A percentile compares a stretch with the other conserved stretches of the same genome.
Evolutionary conservation across 2,888 invertebrate genomes (phyloP).

Genomic region (Tetragonula carbonaria): DNA sequence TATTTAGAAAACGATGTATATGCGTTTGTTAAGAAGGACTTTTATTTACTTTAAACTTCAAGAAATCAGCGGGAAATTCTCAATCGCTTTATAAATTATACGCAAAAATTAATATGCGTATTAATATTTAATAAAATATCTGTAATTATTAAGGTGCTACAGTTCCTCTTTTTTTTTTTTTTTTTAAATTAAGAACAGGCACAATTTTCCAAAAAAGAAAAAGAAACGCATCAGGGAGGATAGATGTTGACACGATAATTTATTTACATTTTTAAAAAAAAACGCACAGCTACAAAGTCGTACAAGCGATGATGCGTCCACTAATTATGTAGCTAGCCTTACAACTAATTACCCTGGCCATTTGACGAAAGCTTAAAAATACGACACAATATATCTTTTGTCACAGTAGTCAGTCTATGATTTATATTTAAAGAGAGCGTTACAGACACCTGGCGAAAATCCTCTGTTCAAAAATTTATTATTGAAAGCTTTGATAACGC

Average conservation of each 20-base stretch:
- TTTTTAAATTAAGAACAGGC: neutral
- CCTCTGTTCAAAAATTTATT: neutral
- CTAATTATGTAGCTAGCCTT: conserved; percentile 36
- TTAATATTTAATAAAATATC: no score
- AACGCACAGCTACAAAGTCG: conserved; percentile 53
- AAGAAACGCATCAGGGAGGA: neutral
- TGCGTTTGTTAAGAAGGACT: neutral
- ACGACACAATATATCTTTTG: neutral
- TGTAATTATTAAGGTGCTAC: no score
- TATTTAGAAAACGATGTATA: conserved; percentile 26
- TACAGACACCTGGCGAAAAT: neutral
- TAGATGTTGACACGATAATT: conserved; percentile 39
- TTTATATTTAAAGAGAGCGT: neutral
- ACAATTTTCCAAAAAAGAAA: neutral
- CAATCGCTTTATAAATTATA: no score
- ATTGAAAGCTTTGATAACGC: neutral
- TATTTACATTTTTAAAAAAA: conserved; percentile 55
- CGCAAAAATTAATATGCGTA: neutral
- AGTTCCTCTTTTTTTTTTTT: no score
- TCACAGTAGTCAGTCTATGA: conserved; percentile 10
- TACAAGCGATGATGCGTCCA: conserved; percentile 36
- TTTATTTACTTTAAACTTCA: no score
- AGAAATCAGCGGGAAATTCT: no score
- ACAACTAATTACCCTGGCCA: conserved; percentile 34
- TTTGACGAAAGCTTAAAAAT: conserved; percentile 34